Conservation (phyloP, 2,113 vertebrate genomes). For the Ptyas mucosa region DNA sequence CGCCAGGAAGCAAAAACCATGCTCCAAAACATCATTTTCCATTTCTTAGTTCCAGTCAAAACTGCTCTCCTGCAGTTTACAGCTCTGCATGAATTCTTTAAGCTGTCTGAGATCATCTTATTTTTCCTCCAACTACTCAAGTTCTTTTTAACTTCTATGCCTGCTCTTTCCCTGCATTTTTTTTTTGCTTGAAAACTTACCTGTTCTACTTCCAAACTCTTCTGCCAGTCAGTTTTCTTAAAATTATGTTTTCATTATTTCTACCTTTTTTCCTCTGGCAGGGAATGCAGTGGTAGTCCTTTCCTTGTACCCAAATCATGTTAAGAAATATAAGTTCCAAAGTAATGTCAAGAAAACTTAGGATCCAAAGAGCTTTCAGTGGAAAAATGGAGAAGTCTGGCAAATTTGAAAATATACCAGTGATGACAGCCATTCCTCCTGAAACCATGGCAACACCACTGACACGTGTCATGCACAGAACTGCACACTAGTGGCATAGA, state of each 20-base stretch:
- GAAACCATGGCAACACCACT: neutral
- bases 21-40: neutral
- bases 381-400: neutral
- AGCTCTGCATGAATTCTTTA: neutral
- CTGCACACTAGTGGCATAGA: no score
- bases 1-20: neutral
- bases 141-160: neutral
- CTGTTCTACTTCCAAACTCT: constrained; percentile 1
- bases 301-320: neutral
- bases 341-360: neutral
- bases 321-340: neutral
- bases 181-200: neutral
- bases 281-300: neutral
- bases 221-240: fast-evolving
- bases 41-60: neutral
- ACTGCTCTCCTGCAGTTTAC: neutral
- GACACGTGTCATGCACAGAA: neutral
- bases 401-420: neutral
- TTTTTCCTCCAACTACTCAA: fast-evolving
- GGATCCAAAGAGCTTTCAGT: neutral
- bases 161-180: neutral
- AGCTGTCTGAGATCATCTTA: neutral
- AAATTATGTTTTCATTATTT: neutral
- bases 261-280: neutral
- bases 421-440: neutral